Base-by-base conservation (phyloP, 2,113 vertebrate species). In the Setophaga kirtlandii region DNA sequence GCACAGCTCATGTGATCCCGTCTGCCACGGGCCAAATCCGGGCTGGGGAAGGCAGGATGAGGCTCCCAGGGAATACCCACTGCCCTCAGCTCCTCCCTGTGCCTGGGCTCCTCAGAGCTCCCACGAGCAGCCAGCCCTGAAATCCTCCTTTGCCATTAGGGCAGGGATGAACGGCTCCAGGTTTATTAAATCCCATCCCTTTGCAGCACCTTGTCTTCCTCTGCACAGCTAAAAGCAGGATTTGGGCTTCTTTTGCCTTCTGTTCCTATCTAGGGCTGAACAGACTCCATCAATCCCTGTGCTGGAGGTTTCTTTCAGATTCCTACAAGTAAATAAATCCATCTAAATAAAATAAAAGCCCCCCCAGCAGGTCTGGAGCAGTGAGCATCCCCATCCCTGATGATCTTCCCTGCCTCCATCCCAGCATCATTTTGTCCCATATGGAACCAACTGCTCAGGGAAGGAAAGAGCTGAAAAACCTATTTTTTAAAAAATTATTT, bases 1-100 rank as follows among this genome's bases (percentile, higher is more conserved):
- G 21, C 6, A 12, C 75, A 24, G 87, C 90, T 93, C 94, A 81
- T 49, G 84, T 93, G 93, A 92, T 90, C 87, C 96, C 82, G 12
- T 50, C 94, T 21, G 81, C 87, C 90, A 25, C 28, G 5, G 84
- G 87, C 88, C 89, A 85, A 50, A 79, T 56, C 55, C 44, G 23
- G 20, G 70, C 79, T 90, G 92, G 87, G 93, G 86, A 86, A 44
- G 86, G 93, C 13, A 31, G 74, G 49, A 11, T 0, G 50, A 59
- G 65, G 21, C 91, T 47, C 8, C 84, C 75, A 75, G 87, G 87
- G 92, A 87, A 88, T 83, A 63, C 75, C 78, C 79, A 7, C 78
- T 39, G 75, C 47, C 6, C 75, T 69, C 18, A 13, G 23, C 55
- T 77, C 52, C 8, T 47, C 52, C 8, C 44, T 1, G 14, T 23